A percentile compares a stretch with the other conserved stretches of the same genome.
Evolutionary conservation across 2,113 vertebrate genomes (phyloP).

Genomic region (Ceyx margarethae): DNA sequence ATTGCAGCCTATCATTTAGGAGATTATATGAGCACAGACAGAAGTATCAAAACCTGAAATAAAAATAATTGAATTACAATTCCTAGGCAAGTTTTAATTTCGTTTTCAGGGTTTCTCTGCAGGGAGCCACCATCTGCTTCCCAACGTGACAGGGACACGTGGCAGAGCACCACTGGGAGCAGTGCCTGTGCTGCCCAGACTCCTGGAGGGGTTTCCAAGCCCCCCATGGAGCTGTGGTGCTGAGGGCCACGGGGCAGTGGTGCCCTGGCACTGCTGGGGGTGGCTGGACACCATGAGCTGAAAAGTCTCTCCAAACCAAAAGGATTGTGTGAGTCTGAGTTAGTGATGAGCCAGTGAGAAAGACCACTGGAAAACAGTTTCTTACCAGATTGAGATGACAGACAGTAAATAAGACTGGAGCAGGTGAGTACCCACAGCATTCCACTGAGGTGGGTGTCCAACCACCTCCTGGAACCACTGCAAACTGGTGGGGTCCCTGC

Average conservation of each 20-base stretch:
- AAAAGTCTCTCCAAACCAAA: background rate
- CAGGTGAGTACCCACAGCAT: background rate
- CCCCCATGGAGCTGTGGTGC: no score
- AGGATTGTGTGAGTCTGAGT: background rate
- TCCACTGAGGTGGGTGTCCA: background rate
- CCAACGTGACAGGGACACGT: background rate
- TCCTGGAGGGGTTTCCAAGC: no score
- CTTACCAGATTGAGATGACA: background rate
- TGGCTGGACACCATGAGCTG: background rate
- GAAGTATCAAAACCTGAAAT: background rate
- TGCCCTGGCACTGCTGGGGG: no score
- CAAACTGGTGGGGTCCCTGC: background rate
- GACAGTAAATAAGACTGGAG: background rate
- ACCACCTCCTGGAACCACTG: rapidly evolving
- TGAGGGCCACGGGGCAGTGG: no score
- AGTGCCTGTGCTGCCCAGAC: rapidly evolving
- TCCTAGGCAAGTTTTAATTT: background rate
- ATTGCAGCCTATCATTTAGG: rapidly evolving
- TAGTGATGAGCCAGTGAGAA: background rate
- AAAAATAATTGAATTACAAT: background rate
- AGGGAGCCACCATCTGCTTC: background rate
- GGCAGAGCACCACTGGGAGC: no score
- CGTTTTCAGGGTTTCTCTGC: background rate
- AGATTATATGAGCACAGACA: background rate
- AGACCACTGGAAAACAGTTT: background rate